phyloP scores from a whole-genome alignment of 1,140 invertebrate species.

The Pogonomyrmex californicus region DNA sequence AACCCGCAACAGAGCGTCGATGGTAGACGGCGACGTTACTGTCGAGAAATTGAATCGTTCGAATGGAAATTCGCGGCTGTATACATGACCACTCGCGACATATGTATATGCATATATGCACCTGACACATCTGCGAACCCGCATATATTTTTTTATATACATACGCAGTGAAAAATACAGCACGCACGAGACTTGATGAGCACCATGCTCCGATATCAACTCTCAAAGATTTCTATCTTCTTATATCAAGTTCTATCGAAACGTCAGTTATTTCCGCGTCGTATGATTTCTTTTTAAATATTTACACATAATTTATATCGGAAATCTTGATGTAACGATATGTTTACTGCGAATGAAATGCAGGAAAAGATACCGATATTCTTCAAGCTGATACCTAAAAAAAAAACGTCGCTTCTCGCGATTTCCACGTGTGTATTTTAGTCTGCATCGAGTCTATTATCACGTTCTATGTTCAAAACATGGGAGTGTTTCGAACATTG shows the following conservation, averaged over 20 bases:
- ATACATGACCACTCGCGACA: slow-evolving; percentile 24
- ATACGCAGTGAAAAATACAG: slow-evolving; percentile 1
- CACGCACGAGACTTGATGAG: background rate
- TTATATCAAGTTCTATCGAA: background rate
- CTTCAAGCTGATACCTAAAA: background rate
- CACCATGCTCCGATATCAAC: background rate
- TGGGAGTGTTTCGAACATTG: slow-evolving; percentile 26
- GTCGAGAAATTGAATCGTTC: slow-evolving; percentile 77
- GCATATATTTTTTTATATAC: slow-evolving; percentile 47
- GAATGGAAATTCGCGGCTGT: slow-evolving; percentile 74
- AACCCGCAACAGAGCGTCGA: slow-evolving; percentile 29
- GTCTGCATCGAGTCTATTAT: slow-evolving; percentile 11
- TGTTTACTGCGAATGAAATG: background rate
- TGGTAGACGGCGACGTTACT: slow-evolving; percentile 51
- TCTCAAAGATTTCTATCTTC: slow-evolving; percentile 16
- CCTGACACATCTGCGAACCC: background rate
- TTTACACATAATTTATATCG: slow-evolving; percentile 21
- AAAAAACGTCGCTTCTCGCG: background rate
- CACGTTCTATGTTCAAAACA: background rate
- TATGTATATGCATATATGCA: slow-evolving; percentile 18
- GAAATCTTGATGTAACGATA: background rate
- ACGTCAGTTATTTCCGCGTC: slow-evolving; percentile 5
- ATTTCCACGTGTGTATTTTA: background rate
- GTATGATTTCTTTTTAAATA: background rate
- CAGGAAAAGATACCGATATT: slow-evolving; percentile 6